Percentiles rank a stretch among this genome's conserved stretches.
These are phyloP conservation scores for Pituophis catenifer DNA, from an alignment of 2,113 vertebrate genomes.

Conservation along the genomic window DNA sequence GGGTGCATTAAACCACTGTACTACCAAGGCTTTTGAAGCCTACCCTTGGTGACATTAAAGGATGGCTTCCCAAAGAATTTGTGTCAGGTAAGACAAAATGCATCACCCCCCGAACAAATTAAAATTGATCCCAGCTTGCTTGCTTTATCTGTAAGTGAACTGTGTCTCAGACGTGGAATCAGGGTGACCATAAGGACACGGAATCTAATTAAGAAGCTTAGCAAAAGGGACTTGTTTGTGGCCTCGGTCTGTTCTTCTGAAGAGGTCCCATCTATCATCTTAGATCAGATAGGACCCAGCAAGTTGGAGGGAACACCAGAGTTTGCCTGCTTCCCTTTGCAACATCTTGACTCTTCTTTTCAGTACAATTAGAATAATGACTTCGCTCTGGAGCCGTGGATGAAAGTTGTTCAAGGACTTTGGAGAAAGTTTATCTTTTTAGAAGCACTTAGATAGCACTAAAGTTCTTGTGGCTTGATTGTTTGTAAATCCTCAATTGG, in stretches of 20 bases:
- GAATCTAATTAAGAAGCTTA: constrained; percentile 43
- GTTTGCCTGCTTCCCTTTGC: fast-evolving
- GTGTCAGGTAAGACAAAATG: constrained; percentile 48
- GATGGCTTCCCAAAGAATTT: constrained; percentile 40
- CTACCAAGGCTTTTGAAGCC: no score
- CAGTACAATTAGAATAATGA: not conserved
- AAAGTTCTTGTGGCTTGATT: not conserved
- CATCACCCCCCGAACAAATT: constrained; percentile 38
- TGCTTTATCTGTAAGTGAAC: constrained; percentile 15
- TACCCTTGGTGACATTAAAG: constrained; percentile 53
- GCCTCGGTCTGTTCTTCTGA: not conserved
- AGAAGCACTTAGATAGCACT: not conserved
- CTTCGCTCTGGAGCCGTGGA: not conserved
- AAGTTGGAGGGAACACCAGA: not conserved
- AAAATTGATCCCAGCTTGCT: constrained; percentile 52
- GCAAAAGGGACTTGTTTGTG: constrained; percentile 48
- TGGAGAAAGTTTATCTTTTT: not conserved
- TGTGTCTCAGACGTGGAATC: not conserved
- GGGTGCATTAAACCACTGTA: no score
- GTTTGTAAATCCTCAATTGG: not conserved
- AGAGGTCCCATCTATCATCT: constrained; percentile 29
- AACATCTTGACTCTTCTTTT: not conserved
- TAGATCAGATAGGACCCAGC: not conserved
- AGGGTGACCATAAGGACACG: constrained; percentile 12
- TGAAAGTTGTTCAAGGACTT: not conserved